These are phyloP conservation scores for Bucco capensis DNA, from an alignment of 2,113 vertebrate genomes.

Conservation along the genomic window DNA sequence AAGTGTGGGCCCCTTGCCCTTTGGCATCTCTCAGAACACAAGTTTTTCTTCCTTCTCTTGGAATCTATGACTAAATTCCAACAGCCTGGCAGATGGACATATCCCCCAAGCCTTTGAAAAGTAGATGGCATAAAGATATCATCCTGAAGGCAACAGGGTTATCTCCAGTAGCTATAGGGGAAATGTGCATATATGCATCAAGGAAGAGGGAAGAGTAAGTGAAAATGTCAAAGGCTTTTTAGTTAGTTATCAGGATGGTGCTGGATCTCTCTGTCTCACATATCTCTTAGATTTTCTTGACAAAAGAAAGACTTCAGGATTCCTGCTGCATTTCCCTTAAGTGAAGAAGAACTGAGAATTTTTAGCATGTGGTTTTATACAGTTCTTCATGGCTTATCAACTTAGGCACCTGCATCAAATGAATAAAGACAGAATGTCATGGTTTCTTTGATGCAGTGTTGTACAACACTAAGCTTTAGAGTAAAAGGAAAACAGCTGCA, in stretches of 20 bases:
- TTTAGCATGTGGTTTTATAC: background rate
- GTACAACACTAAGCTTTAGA: background rate
- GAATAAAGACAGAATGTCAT: background rate
- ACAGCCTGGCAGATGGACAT: accelerated
- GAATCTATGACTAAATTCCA: background rate
- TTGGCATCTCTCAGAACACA: background rate
- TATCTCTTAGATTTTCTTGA: background rate
- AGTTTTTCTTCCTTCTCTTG: background rate
- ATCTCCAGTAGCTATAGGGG: background rate
- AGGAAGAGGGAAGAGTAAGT: background rate
- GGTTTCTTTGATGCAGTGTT: background rate
- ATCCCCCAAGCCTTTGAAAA: background rate
- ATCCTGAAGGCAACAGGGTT: background rate
- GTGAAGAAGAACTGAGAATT: background rate
- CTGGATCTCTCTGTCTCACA: background rate
- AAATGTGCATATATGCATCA: background rate
- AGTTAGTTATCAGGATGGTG: background rate
- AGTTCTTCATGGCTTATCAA: background rate
- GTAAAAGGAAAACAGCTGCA: background rate
- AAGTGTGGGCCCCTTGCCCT: background rate
- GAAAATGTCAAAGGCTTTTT: background rate
- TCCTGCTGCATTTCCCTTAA: background rate
- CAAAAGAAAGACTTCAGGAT: background rate
- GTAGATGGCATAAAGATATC: background rate
- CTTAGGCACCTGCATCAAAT: background rate